Conservation (phyloP, 2,113 vertebrate species). For the Salvelinus alpinus region DNA sequence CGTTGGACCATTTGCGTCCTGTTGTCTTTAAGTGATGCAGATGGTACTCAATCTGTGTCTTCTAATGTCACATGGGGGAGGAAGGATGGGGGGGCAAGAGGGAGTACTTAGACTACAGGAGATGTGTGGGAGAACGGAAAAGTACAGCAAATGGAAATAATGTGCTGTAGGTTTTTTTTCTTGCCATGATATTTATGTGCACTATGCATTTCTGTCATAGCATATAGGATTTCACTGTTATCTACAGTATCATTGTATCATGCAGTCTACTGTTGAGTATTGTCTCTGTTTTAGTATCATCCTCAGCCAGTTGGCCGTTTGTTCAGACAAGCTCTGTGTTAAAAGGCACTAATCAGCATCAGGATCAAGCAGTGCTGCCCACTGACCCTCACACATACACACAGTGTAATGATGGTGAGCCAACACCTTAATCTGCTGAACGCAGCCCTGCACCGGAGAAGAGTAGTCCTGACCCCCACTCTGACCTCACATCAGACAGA, state of each 20-base stretch:
- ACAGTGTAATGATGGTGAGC: not conserved
- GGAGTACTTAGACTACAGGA: not conserved
- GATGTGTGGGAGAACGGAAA: conserved; percentile 4
- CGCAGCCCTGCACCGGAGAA: not conserved
- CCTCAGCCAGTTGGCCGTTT: not conserved
- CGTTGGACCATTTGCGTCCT: conserved; percentile 45
- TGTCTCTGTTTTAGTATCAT: not conserved
- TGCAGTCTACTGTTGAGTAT: not conserved
- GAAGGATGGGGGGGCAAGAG: conserved; percentile 23
- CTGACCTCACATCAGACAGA: too few relatives aligned
- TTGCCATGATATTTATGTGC: too few relatives aligned
- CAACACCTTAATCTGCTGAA: not conserved
- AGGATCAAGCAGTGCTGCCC: not conserved
- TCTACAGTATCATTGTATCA: not conserved
- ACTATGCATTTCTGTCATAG: not conserved
- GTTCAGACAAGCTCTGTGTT: not conserved
- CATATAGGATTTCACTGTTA: not conserved
- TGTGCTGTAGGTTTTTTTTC: not conserved
- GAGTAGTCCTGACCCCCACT: too few relatives aligned
- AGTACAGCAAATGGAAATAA: conserved; percentile 7
- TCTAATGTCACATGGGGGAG: conserved; percentile 38
- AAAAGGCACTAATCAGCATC: not conserved
- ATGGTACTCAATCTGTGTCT: conserved; percentile 57
- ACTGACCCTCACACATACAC: not conserved
- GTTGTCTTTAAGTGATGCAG: conserved; percentile 50